Base-by-base conservation (phyloP, 2,113 vertebrate species). In the Neogale vison region DNA sequence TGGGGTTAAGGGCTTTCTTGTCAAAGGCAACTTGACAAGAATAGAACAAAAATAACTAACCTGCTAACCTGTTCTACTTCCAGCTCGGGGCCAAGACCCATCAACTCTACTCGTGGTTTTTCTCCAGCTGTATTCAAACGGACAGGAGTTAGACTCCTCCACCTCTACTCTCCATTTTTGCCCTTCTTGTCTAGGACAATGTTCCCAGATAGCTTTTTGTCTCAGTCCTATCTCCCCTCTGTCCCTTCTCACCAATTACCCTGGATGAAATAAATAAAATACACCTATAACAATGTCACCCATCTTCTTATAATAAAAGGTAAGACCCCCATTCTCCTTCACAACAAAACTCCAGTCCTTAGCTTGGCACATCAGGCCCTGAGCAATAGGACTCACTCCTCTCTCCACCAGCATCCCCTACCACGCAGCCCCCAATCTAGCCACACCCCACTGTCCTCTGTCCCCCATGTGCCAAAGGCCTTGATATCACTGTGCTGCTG, bases 401-500 rank as follows among this genome's bases (percentile, higher is more conserved):
- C 3, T 31, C 20, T 50, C 20, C 36, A 52, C 39, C 3, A 39
- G 13, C 14, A 6, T 36, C 47, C 10, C 29, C 14, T n/a, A n/a
- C 15, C 18, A 8, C 1, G 3, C 6, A 47, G 52, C 14, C 29
- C 31, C 34, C 2, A 29, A 23, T 50, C 34, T 15, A n/a, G 20
- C 24, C 59, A 29, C 7, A 24, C 15, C 42, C 11, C 34, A 20
- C 5, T 3, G 36, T 12, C 31, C 31, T 10, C 55, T 36, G 26
- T 10, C 29, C 13, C 34, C 20, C 3, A 12, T 1, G 3, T 3
- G 9, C 6, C 3, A 0, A 10, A 34, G 13, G 20, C 45, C 79
- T 39, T 95, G 67, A 6, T 5, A 13, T 3, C 29, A 34, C 12
- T 47, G 50, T 36, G n/a, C n/a, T 82, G 59, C n/a, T 45, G 39